A percentile compares a stretch with the other conserved stretches of the same genome.
phyloP scores from a whole-genome alignment of 2,113 vertebrate genomes.

The Bos indicus region DNA sequence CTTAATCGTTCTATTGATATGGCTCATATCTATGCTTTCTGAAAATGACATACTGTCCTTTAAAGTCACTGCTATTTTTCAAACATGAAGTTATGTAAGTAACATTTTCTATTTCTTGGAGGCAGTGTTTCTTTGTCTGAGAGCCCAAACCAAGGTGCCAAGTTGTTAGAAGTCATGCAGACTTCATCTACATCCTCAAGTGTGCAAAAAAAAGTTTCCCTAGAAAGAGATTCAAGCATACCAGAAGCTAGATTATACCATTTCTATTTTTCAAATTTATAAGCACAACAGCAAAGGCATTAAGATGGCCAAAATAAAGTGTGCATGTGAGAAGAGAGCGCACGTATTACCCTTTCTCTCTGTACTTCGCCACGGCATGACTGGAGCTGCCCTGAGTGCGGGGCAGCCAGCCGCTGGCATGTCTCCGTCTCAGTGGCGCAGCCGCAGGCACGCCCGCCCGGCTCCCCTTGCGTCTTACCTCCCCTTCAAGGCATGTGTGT shows the following conservation, averaged over 20 bases:
- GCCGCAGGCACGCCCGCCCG: neutral
- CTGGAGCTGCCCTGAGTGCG: neutral
- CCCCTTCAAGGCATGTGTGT: neutral
- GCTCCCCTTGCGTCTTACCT: neutral
- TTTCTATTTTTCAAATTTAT: neutral
- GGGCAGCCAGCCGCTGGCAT: neutral
- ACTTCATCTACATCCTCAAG: neutral
- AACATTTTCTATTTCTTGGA: slow-evolving; percentile 18
- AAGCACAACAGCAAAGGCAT: neutral
- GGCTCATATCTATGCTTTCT: neutral
- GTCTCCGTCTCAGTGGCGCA: neutral
- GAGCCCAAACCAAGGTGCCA: slow-evolving; percentile 48
- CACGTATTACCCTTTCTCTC: neutral
- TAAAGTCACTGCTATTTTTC: slow-evolving; percentile 60
- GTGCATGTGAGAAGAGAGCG: neutral
- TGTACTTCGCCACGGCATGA: neutral
- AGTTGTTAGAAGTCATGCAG: slow-evolving; percentile 52
- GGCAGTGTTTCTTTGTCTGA: slow-evolving; percentile 38
- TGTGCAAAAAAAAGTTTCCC: neutral
- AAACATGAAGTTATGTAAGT: slow-evolving; percentile 51
- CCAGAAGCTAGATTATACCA: neutral
- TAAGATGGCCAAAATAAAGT: neutral
- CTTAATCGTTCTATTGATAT: neutral
- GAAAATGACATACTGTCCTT: slow-evolving; percentile 25
- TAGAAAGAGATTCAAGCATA: neutral